These are phyloP conservation scores for Hipparchia sbordonii DNA, from an alignment of 2,888 invertebrate genomes.

Conservation along the genomic window DNA sequence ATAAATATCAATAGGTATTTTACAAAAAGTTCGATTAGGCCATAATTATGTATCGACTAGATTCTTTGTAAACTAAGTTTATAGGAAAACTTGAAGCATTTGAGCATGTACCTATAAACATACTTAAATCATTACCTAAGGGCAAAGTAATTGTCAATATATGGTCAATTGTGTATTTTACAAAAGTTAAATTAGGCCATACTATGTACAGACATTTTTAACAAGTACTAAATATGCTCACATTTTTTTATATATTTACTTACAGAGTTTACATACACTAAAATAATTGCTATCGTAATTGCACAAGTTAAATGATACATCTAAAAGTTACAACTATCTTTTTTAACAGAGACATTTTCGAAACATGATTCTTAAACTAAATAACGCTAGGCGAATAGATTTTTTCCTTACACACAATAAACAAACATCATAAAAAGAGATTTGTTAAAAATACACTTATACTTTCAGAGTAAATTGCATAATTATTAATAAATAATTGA, in stretches of 20 bases:
- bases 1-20: too few relatives aligned
- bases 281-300: slow-evolving; percentile 9
- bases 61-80: too few relatives aligned
- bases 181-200: too few relatives aligned
- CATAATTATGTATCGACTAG: too few relatives aligned
- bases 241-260: too few relatives aligned
- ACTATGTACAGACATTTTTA: too few relatives aligned
- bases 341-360: not conserved
- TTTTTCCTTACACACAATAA: not conserved
- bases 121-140: too few relatives aligned
- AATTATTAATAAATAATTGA: not conserved
- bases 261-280: not conserved
- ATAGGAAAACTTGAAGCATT: not conserved
- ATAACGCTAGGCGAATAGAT: not conserved
- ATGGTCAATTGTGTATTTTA: too few relatives aligned
- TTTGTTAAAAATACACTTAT: not conserved
- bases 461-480: not conserved
- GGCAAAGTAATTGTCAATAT: too few relatives aligned
- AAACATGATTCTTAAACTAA: not conserved
- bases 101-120: too few relatives aligned
- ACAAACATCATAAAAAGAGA: not conserved
- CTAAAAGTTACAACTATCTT: not conserved
- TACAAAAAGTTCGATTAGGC: too few relatives aligned
- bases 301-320: not conserved
- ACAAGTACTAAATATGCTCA: too few relatives aligned